Evolutionary conservation across 2,888 invertebrate genomes (phyloP), one percentile per base, ranked within the genome.

Genomic region (Psylliodes chrysocephalus): DNA sequence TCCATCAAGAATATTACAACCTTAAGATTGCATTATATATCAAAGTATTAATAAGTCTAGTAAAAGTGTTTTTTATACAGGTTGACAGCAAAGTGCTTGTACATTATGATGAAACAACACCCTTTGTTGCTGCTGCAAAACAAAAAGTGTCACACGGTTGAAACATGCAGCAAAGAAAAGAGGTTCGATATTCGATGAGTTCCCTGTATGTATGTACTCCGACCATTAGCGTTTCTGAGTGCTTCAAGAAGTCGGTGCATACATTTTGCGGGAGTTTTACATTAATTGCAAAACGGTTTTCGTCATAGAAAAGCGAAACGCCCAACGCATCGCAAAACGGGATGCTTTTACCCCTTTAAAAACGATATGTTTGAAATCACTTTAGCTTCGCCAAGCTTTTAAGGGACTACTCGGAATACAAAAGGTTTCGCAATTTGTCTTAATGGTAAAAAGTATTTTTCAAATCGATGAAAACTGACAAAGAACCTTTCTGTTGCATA

Each of bases 201-300:
- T 18, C 55, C 14, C 44, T 40, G 55, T 33, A 17, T 40, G 55
- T 33, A 17, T 33, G 18, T 46, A 33, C 46, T 22, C 25, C 17
- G 8, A 10, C 35, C 56, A 57, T 57, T 57, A 57, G 56, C 46
- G 56, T 33, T 47, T 57, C 30, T 35, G 35, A 57, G 56, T 35
- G 56, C 35, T 57, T 22, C 42, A 25, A 40, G 28, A 54, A 17
- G 42, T 42, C 54, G 54, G 28, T 42, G 54, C 54, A 54, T 42
- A 47, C 56, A 22, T 57, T 47, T 47, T 33, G 46, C 35, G n/a
- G n/a, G n/a, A n/a, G 35, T 57, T 57, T 57, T 47, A 57, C 56
- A 57, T 46, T 57, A 57, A 57, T 57, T 57, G 56, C 56, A 35
- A 22, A 33, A 47, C 19, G 47, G 56, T 57, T 57, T 46, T 57